Base-by-base conservation (phyloP, 2,797 vertebrate genomes). In the Amblyopsis hoosieri region DNA sequence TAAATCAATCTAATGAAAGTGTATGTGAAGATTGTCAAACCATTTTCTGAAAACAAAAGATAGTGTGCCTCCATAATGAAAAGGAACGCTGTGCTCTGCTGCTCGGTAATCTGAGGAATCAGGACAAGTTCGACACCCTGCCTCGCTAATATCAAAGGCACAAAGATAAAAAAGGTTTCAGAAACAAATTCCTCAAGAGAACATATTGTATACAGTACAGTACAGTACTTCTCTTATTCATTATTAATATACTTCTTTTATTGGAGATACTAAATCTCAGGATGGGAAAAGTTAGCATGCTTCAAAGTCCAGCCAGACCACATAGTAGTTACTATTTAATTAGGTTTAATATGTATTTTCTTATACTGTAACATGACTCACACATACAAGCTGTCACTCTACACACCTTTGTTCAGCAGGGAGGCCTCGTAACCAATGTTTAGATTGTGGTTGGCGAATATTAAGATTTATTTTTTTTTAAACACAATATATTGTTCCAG, bases 391-490 rank as follows among this genome's bases (percentile, higher is more conserved):
- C 71, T 68, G 59, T 64, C 55, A 57, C 55, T 12, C 45, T 12
- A 52, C 48, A 29, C 68, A 76, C 74, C 77, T 70, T 76, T 62
- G 47, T 55, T 75, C 76, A 78, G 61, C 69, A 57, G 17, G 61
- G 55, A 68, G 79, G 59, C 70, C 60, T 63, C 53, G 76, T 57
- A 77, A 67, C 45, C 66, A 47, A 19, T 69, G 66, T 76, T 85
- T 80, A 81, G 31, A 50, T 15, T 78, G 80, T 48, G 74, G 76
- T 74, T 14, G 58, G 62, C 58, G 67, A 67, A 73, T 71, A 72
- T 47, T 52, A 83, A 68, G 60, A 62, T 56, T 6, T 49, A 1
- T 12, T 47, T 42, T 75, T 78, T 1, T 62, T 14, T 54, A 54
- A 29, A 29, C 23, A 57, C 42, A 13, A 0, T 60, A 57, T 52